A percentile compares a stretch with the other conserved stretches of the same genome.
Conservation (phyloP, 2,113 vertebrate species). For the Sinocyclocheilus grahami region DNA sequence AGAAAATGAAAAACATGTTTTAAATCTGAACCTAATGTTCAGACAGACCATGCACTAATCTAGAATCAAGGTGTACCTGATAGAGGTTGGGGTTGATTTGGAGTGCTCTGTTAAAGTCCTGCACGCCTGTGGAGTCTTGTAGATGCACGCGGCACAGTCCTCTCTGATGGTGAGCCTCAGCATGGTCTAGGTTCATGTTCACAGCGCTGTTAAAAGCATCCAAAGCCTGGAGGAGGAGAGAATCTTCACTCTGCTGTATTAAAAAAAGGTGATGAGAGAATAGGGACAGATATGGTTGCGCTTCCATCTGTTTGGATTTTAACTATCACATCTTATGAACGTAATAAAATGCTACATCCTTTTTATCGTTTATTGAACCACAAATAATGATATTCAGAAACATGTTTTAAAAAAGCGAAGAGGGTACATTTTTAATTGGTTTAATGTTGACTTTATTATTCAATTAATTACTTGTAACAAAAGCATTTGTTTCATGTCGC, state of each 20-base stretch:
- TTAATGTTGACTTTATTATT: neutral
- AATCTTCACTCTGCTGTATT: conserved; percentile 30
- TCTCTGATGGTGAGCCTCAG: conserved; percentile 78
- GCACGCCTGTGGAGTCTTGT: conserved; percentile 66
- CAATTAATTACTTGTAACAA: conserved; percentile 64
- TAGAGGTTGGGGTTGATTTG: conserved; percentile 74
- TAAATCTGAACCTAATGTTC: neutral
- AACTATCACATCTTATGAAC: too few species aligned
- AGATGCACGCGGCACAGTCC: conserved; percentile 78
- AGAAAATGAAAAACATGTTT: neutral
- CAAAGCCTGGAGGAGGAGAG: conserved; percentile 67
- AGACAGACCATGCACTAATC: neutral
- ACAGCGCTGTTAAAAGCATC: conserved; percentile 74
- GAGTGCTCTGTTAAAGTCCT: conserved; percentile 78
- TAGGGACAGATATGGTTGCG: neutral
- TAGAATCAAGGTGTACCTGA: conserved; percentile 68
- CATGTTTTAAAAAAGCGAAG: neutral
- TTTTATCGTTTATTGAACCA: neutral
- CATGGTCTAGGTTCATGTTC: conserved; percentile 67
- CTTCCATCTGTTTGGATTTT: neutral
- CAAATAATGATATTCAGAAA: neutral
- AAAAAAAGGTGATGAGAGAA: neutral
- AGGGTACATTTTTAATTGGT: neutral
- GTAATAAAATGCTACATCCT: neutral
- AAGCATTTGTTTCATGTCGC: conserved; percentile 72